phyloP scores from a whole-genome alignment of 2,888 invertebrate genomes.

The Drosophila nr. medialis region DNA sequence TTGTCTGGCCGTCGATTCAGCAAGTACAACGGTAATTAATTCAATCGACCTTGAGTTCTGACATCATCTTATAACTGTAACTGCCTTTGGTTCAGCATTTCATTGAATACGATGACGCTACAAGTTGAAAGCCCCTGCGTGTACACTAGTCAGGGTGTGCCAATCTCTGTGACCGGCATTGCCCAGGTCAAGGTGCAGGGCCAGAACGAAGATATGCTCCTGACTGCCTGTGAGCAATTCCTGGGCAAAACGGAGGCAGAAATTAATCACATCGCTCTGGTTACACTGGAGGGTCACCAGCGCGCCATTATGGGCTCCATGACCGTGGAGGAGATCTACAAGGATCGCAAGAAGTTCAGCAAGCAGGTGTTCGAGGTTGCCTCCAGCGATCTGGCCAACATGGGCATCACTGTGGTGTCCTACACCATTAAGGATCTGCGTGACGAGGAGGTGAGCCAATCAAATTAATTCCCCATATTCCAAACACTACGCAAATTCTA shows the following conservation, averaged over 20 bases:
- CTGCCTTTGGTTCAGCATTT: conserved; percentile 88
- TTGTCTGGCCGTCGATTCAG: conserved; percentile 97
- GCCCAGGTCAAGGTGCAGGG: conserved; percentile 96
- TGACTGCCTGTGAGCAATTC: conserved; percentile 96
- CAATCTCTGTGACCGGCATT: conserved; percentile 98
- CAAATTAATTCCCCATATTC: neutral
- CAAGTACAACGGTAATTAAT: conserved; percentile 89
- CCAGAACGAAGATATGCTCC: conserved; percentile 90
- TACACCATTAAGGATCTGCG: conserved; percentile 97
- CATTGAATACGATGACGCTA: conserved; percentile 98
- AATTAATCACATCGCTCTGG: conserved; percentile 95
- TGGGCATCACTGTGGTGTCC: conserved; percentile 98
- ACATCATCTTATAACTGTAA: conserved; percentile 18
- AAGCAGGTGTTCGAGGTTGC: conserved; percentile 98
- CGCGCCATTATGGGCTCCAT: conserved; percentile 98
- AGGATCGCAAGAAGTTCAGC: conserved; percentile 97
- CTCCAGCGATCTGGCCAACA: conserved; percentile 96
- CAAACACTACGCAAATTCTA: neutral
- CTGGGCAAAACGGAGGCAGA: conserved; percentile 94
- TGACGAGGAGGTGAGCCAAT: conserved; percentile 93
- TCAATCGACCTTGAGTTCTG: conserved; percentile 30
- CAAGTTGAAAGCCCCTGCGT: conserved; percentile 98
- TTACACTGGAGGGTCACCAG: conserved; percentile 97
- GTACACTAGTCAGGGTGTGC: conserved; percentile 98
- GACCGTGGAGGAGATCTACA: conserved; percentile 98